A percentile compares a stretch with the other conserved stretches of the same genome.
Conservation (phyloP, 1,140 invertebrate genomes). For the Lepidostoma basale region DNA sequence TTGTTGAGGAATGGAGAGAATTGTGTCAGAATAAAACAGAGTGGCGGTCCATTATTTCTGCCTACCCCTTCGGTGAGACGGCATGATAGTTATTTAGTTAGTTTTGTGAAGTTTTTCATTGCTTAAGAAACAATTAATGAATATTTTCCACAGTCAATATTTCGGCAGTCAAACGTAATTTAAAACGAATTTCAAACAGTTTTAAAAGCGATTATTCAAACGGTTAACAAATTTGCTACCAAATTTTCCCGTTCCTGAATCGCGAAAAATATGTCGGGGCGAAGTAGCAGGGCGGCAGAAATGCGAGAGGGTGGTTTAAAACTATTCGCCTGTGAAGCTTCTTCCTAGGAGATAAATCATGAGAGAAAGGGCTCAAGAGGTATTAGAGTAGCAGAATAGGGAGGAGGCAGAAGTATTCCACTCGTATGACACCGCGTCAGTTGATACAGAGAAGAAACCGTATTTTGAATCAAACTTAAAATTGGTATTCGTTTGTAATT, state of each 20-base stretch:
- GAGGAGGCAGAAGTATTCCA: neutral
- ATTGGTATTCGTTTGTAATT: too few relatives aligned
- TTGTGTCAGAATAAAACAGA: too few relatives aligned
- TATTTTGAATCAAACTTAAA: too few relatives aligned
- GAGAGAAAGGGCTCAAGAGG: neutral
- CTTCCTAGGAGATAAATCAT: constrained; percentile 40
- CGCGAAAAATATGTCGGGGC: neutral
- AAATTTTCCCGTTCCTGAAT: neutral
- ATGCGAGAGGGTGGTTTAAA: constrained; percentile 28
- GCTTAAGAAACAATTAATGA: too few relatives aligned
- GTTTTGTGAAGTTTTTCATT: too few relatives aligned
- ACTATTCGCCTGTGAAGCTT: constrained; percentile 36
- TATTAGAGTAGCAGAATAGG: neutral
- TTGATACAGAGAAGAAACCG: neutral
- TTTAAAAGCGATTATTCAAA: too few relatives aligned
- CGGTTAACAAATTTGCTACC: constrained; percentile 1
- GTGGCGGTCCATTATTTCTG: too few relatives aligned
- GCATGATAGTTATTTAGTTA: too few relatives aligned
- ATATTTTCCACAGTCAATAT: too few relatives aligned
- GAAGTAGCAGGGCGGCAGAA: constrained; percentile 24
- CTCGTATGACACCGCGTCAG: neutral
- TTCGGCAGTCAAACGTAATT: neutral
- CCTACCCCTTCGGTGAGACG: too few relatives aligned
- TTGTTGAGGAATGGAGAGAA: too few relatives aligned
- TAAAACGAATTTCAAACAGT: neutral